These are phyloP conservation scores for Apodemia hepburni DNA, from an alignment of 2,888 invertebrate species.

Conservation along the genomic window DNA sequence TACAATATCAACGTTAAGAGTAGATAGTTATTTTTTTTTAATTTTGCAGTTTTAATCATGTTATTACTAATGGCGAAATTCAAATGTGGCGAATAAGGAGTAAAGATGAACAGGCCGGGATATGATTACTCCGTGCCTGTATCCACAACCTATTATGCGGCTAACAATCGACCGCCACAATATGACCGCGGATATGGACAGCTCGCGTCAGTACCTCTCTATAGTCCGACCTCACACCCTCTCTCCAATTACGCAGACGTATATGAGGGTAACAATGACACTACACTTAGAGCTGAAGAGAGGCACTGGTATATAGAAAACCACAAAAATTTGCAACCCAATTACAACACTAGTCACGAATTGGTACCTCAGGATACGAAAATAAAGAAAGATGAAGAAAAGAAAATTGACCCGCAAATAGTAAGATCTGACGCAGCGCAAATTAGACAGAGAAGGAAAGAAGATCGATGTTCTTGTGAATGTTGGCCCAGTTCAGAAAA, in stretches of 20 bases:
- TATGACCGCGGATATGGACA: conserved; percentile 71
- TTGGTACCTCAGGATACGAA: conserved; percentile 68
- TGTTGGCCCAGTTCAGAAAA: conserved; percentile 75
- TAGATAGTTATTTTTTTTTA: conserved; percentile 43
- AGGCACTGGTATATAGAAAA: conserved; percentile 77
- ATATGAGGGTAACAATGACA: conserved; percentile 76
- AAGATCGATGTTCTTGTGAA: conserved; percentile 74
- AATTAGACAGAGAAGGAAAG: conserved; percentile 65
- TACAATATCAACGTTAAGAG: conserved; percentile 15
- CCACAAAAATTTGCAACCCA: conserved; percentile 68
- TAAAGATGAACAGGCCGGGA: conserved; percentile 78
- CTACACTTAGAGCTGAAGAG: conserved; percentile 73
- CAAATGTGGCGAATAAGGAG: conserved; percentile 70
- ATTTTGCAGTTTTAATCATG: neutral
- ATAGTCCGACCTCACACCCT: conserved; percentile 69
- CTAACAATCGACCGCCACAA: conserved; percentile 68
- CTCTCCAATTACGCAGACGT: conserved; percentile 74
- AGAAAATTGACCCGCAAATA: conserved; percentile 59
- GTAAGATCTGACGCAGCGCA: conserved; percentile 60
- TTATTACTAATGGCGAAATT: conserved; percentile 35
- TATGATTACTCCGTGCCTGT: conserved; percentile 75
- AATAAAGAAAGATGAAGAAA: conserved; percentile 73
- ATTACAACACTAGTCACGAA: conserved; percentile 58
- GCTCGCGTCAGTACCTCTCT: conserved; percentile 60
- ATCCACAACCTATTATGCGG: conserved; percentile 68